These are phyloP conservation scores for Hippocampus abdominalis DNA, from an alignment of 2,113 vertebrate species.

Conservation along the genomic window DNA sequence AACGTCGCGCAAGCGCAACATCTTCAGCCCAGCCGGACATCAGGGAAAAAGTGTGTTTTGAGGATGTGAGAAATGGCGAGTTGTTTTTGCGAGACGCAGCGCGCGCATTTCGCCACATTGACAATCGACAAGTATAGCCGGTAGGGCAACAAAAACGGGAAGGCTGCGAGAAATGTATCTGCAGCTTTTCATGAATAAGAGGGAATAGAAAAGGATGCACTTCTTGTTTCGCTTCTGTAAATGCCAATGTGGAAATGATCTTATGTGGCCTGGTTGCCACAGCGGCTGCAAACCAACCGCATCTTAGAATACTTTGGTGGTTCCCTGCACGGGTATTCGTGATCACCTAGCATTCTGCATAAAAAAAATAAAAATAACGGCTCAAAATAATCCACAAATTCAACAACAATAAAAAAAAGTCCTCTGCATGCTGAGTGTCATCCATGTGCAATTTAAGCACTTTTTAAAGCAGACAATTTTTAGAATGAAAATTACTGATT, in stretches of 20 bases:
- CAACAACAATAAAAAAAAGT: no score
- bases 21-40: neutral
- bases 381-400: neutral
- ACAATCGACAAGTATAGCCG: conserved; percentile 24
- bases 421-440: neutral
- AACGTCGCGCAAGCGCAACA: neutral
- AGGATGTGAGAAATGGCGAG: conserved; percentile 39
- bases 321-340: neutral
- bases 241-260: conserved; percentile 44
- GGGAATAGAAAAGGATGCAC: conserved; percentile 24
- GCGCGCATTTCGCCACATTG: conserved; percentile 27
- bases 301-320: conserved; percentile 23
- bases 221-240: conserved; percentile 64
- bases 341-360: neutral
- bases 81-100: conserved; percentile 15
- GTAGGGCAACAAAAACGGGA: conserved; percentile 14
- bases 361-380: neutral
- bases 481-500: no score
- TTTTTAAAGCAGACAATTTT: no score
- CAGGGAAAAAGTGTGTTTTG: conserved; percentile 34
- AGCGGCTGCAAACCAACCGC: conserved; percentile 47
- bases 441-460: neutral
- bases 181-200: conserved; percentile 29
- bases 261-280: conserved; percentile 40
- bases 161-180: conserved; percentile 6